A percentile compares a stretch with the other conserved stretches of the same genome.
Conservation (phyloP, 2,113 vertebrate genomes). For the Spilogale gracilis region DNA sequence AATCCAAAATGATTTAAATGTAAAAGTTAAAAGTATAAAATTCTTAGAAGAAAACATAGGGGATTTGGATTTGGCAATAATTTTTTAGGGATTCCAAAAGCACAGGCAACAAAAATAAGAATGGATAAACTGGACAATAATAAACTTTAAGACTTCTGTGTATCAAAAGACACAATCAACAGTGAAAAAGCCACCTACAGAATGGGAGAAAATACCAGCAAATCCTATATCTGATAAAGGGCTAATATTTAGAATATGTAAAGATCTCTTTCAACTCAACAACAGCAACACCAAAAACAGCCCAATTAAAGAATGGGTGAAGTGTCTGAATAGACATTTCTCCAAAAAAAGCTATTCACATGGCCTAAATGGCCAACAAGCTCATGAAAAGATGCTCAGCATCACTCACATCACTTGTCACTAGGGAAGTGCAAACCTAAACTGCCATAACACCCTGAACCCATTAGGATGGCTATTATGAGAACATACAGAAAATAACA, state of each 20-base stretch:
- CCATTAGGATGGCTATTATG: background rate
- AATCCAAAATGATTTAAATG: background rate
- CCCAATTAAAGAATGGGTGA: background rate
- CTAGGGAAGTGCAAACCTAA: background rate
- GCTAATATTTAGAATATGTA: background rate
- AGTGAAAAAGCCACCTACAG: background rate
- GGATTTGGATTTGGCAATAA: background rate
- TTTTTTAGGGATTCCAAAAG: background rate
- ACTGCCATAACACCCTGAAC: background rate
- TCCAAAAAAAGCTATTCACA: background rate
- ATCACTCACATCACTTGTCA: background rate
- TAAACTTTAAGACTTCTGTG: background rate
- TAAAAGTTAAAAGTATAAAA: background rate
- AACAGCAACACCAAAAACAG: background rate
- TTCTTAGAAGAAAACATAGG: background rate
- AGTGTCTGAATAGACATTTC: background rate
- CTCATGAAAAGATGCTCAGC: background rate
- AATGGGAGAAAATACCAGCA: background rate
- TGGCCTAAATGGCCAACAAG: background rate
- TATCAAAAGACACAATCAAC: background rate
- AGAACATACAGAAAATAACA: background rate
- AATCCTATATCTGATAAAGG: background rate
- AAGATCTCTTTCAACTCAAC: background rate
- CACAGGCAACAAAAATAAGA: background rate
- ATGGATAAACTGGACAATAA: background rate